Base-by-base conservation (phyloP, 35 echinoderm and acorn worm species). In the Diadema setosum region DNA sequence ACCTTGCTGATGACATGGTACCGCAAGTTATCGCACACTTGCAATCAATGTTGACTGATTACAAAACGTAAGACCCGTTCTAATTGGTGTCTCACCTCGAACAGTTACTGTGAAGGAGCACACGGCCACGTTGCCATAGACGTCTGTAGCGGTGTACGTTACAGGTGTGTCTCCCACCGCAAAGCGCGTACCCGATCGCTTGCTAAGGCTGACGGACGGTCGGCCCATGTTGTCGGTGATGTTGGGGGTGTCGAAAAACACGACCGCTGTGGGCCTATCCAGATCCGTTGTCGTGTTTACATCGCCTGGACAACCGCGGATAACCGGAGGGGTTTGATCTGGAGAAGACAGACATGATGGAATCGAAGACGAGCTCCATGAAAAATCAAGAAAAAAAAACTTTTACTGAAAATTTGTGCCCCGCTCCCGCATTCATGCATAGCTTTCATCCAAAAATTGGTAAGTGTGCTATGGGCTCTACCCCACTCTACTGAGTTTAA, bases 81-180 rank as follows among this genome's bases (percentile, higher is more conserved):
- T 34, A 39, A 78, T 34, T 3, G n/a, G 7, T 78, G 3, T 78
- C 91, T 88, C 85, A 95, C 93, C 93, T 33, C 24, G 80, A 17
- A 95, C 88, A 32, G 56, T 82, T 0, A 95, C 74, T 58, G 75
- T 86, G 52, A 95, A 95, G 23, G 24, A 27, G 46, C 93, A 95
- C 3, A 3, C 39, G 25, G 70, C 83, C 18, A 16, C 56, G 48
- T 95, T 90, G 45, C 83, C 83, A 15, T 65, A 43, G 2, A 58
- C 27, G 70, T 95, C 93, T 27, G 82, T 86, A 27, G 87, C 87
- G 2, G 42, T 75, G 48, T 90, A 87, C 6, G 33, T 61, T 1
- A 95, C 88, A 9, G 74, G 20, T 7, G 93, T 95, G 30, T 41
- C 30, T 42, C 83, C 88, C 27, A 81, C 59, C 4, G 55, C 39